Conservation (phyloP, 2,888 invertebrate species). For the Candidula unifasciata region DNA sequence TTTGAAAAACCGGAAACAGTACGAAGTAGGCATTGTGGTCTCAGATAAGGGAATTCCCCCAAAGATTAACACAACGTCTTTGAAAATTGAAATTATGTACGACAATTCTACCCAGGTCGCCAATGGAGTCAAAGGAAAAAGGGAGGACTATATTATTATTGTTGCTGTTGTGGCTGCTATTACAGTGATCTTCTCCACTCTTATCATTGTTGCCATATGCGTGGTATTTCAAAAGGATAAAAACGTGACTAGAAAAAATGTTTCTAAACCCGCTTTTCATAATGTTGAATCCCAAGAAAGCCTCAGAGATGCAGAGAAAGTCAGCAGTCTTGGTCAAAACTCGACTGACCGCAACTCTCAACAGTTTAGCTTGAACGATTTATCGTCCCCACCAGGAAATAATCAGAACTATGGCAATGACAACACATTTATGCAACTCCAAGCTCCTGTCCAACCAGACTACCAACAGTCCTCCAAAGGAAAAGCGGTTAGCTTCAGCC, state of each 20-base stretch:
- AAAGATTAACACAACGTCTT: slow-evolving; percentile 47
- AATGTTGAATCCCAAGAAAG: slow-evolving; percentile 34
- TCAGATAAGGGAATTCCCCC: slow-evolving; percentile 54
- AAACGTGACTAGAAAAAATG: slow-evolving; percentile 45
- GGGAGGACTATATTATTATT: slow-evolving; percentile 55
- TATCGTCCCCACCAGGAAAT: slow-evolving; percentile 30
- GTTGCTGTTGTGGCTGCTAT: slow-evolving; percentile 57
- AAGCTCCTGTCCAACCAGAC: slow-evolving; percentile 31
- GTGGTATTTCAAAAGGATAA: slow-evolving; percentile 56
- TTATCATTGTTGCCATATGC: slow-evolving; percentile 59
- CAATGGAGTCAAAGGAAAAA: slow-evolving; percentile 16
- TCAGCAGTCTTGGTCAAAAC: not conserved
- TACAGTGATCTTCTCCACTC: slow-evolving; percentile 56
- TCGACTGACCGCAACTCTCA: not conserved
- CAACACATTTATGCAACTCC: slow-evolving; percentile 24
- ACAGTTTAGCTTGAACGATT: not conserved
- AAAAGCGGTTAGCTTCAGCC: slow-evolving; percentile 57
- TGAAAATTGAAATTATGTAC: slow-evolving; percentile 54
- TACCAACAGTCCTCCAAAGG: slow-evolving; percentile 52
- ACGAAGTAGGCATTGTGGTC: slow-evolving; percentile 53
- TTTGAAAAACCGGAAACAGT: slow-evolving; percentile 52
- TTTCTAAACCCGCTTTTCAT: slow-evolving; percentile 38
- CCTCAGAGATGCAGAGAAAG: slow-evolving; percentile 38
- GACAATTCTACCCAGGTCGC: slow-evolving; percentile 46
- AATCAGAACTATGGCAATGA: not conserved